Conservation (phyloP, 2,113 vertebrate genomes). For the Ciconia boyciana region DNA sequence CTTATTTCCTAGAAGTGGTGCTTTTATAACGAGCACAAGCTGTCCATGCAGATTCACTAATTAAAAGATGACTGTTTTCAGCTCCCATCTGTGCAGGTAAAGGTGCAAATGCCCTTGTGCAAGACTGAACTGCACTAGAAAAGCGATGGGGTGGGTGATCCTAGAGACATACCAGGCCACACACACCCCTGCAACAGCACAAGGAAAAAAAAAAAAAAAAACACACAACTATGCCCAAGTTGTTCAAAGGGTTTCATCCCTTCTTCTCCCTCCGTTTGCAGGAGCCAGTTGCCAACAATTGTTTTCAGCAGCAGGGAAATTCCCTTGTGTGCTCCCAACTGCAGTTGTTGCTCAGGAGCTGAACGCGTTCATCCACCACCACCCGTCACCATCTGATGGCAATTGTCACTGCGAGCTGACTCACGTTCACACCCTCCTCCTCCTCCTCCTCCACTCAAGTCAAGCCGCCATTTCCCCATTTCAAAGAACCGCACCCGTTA, state of each 20-base stretch:
- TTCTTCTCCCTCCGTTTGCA: background rate
- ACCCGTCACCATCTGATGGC: background rate
- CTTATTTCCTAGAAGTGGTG: background rate
- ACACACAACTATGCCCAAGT: background rate
- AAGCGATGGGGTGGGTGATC: background rate
- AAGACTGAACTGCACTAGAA: too few relatives aligned
- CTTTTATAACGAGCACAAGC: background rate
- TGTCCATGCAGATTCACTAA: background rate
- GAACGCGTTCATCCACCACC: background rate
- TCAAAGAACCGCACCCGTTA: background rate
- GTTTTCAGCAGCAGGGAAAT: background rate
- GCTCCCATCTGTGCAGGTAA: background rate
- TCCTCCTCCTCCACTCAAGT: background rate
- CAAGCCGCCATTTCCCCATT: background rate
- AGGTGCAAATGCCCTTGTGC: background rate
- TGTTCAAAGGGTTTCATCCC: background rate
- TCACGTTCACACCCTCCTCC: background rate
- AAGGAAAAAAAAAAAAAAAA: background rate
- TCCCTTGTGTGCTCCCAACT: background rate
- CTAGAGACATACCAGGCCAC: background rate
- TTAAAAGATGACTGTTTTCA: accelerated
- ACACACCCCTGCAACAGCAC: background rate
- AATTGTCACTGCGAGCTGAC: background rate
- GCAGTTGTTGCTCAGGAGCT: background rate
- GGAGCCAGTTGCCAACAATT: background rate